Evolutionary conservation across 2,113 vertebrate species (phyloP), one percentile per base, ranked within the genome.

Genomic region (Lipotes vexillifer): DNA sequence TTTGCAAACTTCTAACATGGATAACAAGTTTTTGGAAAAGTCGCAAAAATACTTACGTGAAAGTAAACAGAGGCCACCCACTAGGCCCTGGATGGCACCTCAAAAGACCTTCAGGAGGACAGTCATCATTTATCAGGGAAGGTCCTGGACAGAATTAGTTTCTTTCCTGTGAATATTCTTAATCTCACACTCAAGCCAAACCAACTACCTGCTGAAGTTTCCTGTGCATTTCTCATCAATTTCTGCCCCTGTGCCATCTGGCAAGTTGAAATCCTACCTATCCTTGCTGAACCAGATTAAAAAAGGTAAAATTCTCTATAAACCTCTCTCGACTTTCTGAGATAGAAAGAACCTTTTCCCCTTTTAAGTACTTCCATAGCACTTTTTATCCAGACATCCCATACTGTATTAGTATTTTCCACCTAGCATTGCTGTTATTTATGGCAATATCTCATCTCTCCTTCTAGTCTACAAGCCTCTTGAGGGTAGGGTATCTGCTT

Each of bases 31-130:
- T 97, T 93, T 97, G 86, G 81, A 92, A 92, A 93, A 94, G 74
- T 90, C 65, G 87, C 90, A 97, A 66, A 93, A 97, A 90, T 72
- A 78, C 55, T 88, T 81, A 66, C 2, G 8, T 81, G 59, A 90
- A 80, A 61, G 59, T 46, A 36, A 71, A 81, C 29, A 83, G 27
- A 97, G 97, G 89, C 97, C 97, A 94, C 95, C 94, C 95, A 95
- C 61, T 27, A 59, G 65, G 63, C 29, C 65, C 68, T 89, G 93
- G 61, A 92, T 10, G 27, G 88, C 38, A 89, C 63, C 96, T 96
- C 93, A 93, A 88, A 94, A 49, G 72, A 93, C 72, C 90, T 96
- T 87, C 7, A 33, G 55, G 61, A 93, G 65, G 90, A 88, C 31
- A 36, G 90, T 71, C 68, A 52, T 49, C 49, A 89, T 90, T 91